phyloP scores from a whole-genome alignment of 1,140 invertebrate genomes.

The Holotrichia oblita region DNA sequence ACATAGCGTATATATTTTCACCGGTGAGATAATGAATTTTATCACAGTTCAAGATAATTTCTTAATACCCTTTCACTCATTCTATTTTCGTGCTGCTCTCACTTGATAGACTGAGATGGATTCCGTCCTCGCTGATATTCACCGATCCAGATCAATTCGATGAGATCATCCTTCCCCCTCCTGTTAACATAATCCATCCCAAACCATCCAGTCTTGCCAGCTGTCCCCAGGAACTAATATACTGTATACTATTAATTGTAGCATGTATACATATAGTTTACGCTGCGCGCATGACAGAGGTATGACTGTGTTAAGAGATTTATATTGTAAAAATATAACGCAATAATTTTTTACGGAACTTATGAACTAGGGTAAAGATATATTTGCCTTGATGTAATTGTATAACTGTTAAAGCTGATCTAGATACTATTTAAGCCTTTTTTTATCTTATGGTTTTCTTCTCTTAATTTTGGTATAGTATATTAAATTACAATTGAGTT shows the following conservation, averaged over 20 bases:
- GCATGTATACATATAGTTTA: conserved; percentile 28
- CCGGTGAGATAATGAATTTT: too few species aligned
- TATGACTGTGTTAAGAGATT: conserved; percentile 37
- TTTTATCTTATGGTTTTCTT: too few species aligned
- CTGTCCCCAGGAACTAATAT: not conserved
- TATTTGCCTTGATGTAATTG: conserved; percentile 25
- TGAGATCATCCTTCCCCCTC: conserved; percentile 70
- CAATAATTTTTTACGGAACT: conserved; percentile 40
- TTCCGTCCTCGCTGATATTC: conserved; percentile 68
- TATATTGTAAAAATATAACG: conserved; percentile 38
- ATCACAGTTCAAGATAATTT: too few species aligned
- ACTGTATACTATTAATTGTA: conserved; percentile 10
- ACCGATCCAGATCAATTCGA: conserved; percentile 67
- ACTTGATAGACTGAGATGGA: conserved; percentile 64
- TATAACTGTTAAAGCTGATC: not conserved
- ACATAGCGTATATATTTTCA: too few species aligned
- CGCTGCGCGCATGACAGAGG: not conserved
- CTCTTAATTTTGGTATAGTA: not conserved
- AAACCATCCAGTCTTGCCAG: conserved; percentile 61
- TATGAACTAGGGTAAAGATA: conserved; percentile 34
- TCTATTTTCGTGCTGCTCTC: not conserved
- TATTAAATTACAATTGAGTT: too few species aligned
- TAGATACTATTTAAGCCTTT: too few species aligned
- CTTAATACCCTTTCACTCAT: not conserved
- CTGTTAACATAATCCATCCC: conserved; percentile 74